Evolutionary conservation across 2,888 invertebrate species (phyloP), one percentile per base, ranked within the genome.

Genomic region (Anarsia innoxiella): DNA sequence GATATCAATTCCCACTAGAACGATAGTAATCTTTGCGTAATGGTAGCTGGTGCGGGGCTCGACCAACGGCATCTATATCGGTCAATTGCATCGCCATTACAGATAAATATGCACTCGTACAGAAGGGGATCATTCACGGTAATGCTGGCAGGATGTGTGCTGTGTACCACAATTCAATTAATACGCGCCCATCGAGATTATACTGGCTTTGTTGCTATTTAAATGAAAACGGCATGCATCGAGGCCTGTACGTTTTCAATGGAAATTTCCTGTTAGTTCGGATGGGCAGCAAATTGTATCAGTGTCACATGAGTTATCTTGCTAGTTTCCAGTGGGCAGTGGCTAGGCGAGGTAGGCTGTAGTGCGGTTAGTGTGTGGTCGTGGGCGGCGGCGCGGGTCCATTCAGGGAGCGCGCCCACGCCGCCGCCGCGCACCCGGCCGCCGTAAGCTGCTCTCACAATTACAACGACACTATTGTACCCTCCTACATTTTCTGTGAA

Each of bases 301-400:
- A 62, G 51, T 51, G 53, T 52, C 52, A 49, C 43, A 54, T 53
- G 60, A 59, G 51, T 55, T 58, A 61, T 58, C 55, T 53, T 58
- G 57, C 63, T 66, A 65, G 64, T 59, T 49, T 49, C 51, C 40
- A 51, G 50, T 51, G 49, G 53, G 52, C 2, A 8, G 25, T 35
- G 30, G 39, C 35, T 32, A 37, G 41, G 41, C 31, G 10, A 38
- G 32, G 40, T 35, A 41, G 36, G 40, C 40, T 39, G 32, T 15
- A 10, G 31, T 44, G 46, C 38, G 42, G 48, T 45, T 51, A 54
- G 61, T 45, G 59, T 45, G 41, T 47, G 53, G 27, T 66, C 57
- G 74, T 67, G 62, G 69, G 75, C 62, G 64, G 46, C 59, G 48
- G 53, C 55, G 56, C 66, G 57, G 63, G 69, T 60, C 76, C 80